Percentiles rank a stretch among this genome's conserved stretches.
These are phyloP conservation scores for Danionella dracula DNA, from an alignment of 2,797 vertebrate species.

Conservation along the genomic window DNA sequence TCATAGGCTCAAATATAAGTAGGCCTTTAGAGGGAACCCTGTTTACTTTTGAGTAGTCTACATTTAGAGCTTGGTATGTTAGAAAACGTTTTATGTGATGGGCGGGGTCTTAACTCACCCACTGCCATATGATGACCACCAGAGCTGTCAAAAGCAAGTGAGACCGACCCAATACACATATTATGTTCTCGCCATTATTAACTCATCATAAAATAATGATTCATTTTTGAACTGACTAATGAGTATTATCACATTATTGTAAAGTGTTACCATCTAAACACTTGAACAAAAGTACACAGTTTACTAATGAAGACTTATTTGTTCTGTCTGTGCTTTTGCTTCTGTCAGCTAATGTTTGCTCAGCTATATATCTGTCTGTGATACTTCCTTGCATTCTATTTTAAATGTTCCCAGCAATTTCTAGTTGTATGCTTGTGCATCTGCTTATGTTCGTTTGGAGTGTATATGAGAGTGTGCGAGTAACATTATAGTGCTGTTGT, in stretches of 20 bases:
- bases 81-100: too few species aligned
- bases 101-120: too few species aligned
- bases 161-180: too few species aligned
- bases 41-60: too few species aligned
- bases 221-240: too few species aligned
- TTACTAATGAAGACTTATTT: conserved; percentile 54
- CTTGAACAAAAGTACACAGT: conserved; percentile 45
- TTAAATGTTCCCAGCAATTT: conserved; percentile 31
- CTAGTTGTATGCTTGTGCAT: conserved; percentile 29
- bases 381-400: conserved; percentile 41
- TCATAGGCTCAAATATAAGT: too few species aligned
- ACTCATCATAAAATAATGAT: too few species aligned
- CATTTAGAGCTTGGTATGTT: too few species aligned
- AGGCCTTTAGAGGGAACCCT: too few species aligned
- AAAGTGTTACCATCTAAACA: neutral
- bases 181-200: too few species aligned
- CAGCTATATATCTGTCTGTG: conserved; percentile 54
- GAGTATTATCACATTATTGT: conserved; percentile 23
- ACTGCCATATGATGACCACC: too few species aligned
- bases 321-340: conserved; percentile 49
- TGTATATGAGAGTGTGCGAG: neutral
- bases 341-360: conserved; percentile 50
- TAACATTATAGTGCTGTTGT: conserved; percentile 4
- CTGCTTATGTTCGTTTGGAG: conserved; percentile 40
- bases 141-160: too few species aligned